phyloP scores from a whole-genome alignment of 1,140 invertebrate genomes.

The Meloidogyne chitwoodi region DNA sequence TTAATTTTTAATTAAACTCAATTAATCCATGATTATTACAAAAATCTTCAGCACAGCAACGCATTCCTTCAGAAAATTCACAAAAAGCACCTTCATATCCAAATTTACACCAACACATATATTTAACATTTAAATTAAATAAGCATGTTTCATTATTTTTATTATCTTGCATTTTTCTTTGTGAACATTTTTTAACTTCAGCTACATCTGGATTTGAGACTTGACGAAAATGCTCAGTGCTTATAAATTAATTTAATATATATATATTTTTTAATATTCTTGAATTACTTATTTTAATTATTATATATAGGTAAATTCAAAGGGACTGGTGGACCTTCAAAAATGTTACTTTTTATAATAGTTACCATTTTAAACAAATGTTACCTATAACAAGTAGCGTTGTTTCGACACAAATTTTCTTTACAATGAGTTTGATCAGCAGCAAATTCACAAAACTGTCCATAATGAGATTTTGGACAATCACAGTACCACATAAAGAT shows the following conservation, averaged over 20 bases:
- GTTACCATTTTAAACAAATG: too few species aligned
- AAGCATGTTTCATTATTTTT: neutral
- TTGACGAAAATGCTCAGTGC: slow-evolving; percentile 1
- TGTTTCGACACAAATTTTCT: slow-evolving; percentile 29
- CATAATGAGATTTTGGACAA: slow-evolving; percentile 28
- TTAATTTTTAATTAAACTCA: neutral
- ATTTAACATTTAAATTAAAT: slow-evolving; percentile 19
- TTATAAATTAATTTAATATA: too few species aligned
- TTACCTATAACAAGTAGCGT: slow-evolving; percentile 40
- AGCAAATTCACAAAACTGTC: slow-evolving; percentile 36
- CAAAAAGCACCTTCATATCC: slow-evolving; percentile 37
- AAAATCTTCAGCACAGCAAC: slow-evolving; percentile 32
- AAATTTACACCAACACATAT: slow-evolving; percentile 39
- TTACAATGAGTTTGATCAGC: slow-evolving; percentile 29
- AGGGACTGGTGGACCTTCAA: too few species aligned
- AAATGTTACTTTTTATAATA: too few species aligned
- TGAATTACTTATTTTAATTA: too few species aligned
- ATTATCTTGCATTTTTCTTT: neutral
- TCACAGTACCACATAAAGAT: slow-evolving; percentile 34
- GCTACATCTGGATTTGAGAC: slow-evolving; percentile 7
- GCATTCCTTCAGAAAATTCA: slow-evolving; percentile 35
- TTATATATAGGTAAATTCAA: too few species aligned
- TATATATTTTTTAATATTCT: too few species aligned
- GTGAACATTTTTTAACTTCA: neutral
- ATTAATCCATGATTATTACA: slow-evolving; percentile 34